Percentiles rank a stretch among this genome's conserved stretches.
phyloP scores from a whole-genome alignment of 1,140 invertebrate genomes.

The Ostrea edulis region DNA sequence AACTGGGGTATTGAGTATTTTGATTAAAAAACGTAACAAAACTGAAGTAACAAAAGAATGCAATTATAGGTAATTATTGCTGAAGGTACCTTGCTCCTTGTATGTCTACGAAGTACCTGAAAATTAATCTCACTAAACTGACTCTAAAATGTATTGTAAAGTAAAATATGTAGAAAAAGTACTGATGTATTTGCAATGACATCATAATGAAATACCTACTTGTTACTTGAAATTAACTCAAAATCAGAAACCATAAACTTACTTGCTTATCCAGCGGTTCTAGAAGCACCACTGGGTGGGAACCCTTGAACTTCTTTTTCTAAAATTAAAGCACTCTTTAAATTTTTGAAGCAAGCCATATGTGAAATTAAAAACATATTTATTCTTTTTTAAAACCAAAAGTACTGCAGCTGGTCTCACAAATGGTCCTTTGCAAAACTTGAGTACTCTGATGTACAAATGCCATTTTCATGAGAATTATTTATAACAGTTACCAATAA shows the following conservation, averaged over 20 bases:
- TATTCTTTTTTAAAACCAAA: too few relatives aligned
- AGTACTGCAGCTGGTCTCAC: too few relatives aligned
- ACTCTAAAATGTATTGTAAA: too few relatives aligned
- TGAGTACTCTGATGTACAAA: too few relatives aligned
- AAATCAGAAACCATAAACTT: not conserved
- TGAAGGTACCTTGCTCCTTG: not conserved
- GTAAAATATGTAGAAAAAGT: not conserved
- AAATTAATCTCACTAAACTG: not conserved
- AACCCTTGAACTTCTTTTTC: constrained; percentile 52
- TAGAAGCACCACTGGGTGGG: constrained; percentile 50
- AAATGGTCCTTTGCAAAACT: too few relatives aligned
- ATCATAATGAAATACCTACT: not conserved
- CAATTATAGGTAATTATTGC: not conserved
- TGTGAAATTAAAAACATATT: too few relatives aligned
- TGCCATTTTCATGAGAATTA: too few relatives aligned
- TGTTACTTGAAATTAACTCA: not conserved
- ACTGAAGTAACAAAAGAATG: not conserved
- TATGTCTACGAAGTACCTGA: not conserved
- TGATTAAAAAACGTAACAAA: not conserved
- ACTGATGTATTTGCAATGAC: not conserved
- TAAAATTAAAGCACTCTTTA: not conserved
- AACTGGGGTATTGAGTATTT: not conserved
- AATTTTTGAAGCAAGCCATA: too few relatives aligned
- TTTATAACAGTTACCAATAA: too few relatives aligned
- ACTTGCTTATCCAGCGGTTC: constrained; percentile 55